phyloP scores from a whole-genome alignment of 2,888 invertebrate genomes.

The Plagodis pulveraria region DNA sequence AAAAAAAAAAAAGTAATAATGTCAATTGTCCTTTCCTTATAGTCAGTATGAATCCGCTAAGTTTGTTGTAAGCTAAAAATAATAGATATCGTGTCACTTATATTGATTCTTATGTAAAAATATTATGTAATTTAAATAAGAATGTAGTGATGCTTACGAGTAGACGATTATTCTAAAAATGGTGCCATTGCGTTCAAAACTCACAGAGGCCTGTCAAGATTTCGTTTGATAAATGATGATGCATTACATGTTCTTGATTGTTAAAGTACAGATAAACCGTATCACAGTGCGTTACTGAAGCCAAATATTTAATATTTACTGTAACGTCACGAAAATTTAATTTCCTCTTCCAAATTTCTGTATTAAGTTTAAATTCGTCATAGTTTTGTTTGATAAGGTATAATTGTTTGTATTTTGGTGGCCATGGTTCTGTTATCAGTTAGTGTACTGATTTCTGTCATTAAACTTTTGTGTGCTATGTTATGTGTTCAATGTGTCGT shows the following conservation, averaged over 20 bases:
- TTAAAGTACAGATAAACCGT: slow-evolving; percentile 57
- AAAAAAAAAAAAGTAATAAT: too few species aligned
- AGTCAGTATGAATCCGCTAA: too few species aligned
- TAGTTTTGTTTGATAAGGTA: slow-evolving; percentile 16
- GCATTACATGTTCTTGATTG: slow-evolving; percentile 59
- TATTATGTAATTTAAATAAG: slow-evolving; percentile 27
- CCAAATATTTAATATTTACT: slow-evolving; percentile 40
- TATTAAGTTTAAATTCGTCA: slow-evolving; percentile 9
- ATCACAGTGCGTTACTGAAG: slow-evolving; percentile 38
- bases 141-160: slow-evolving; percentile 28
- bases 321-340: slow-evolving; percentile 38
- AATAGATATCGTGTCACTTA: slow-evolving; percentile 8
- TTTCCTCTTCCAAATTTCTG: slow-evolving; percentile 19
- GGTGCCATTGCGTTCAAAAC: slow-evolving; percentile 48
- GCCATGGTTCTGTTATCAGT: slow-evolving; percentile 17
- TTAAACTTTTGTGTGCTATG: slow-evolving; percentile 2
- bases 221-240: slow-evolving; percentile 77
- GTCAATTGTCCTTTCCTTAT: too few species aligned
- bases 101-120: slow-evolving; percentile 18
- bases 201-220: slow-evolving; percentile 62
- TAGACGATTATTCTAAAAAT: slow-evolving; percentile 41
- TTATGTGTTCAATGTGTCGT: slow-evolving; percentile 10
- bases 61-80: not conserved
- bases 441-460: slow-evolving; percentile 15
- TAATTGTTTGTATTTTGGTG: slow-evolving; percentile 19